These are phyloP conservation scores for Pecten maximus DNA, from an alignment of 2,888 invertebrate species.

Conservation along the genomic window DNA sequence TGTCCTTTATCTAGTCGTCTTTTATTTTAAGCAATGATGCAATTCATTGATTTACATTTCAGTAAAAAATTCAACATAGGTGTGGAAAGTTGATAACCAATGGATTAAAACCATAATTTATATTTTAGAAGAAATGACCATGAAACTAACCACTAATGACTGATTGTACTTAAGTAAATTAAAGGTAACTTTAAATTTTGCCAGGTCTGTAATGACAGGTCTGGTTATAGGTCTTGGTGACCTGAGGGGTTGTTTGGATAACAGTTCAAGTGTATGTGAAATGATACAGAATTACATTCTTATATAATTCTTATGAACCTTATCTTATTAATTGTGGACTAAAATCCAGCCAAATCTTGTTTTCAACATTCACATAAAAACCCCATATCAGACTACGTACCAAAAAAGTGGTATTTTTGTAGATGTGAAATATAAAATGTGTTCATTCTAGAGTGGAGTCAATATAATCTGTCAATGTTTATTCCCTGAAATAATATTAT, in stretches of 20 bases:
- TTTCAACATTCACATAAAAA: slow-evolving; percentile 26
- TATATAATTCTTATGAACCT: neutral
- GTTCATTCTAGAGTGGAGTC: neutral
- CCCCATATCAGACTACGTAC: neutral
- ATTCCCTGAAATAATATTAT: neutral
- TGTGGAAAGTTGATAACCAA: too few species aligned
- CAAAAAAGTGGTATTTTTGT: neutral
- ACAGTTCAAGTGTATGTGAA: neutral
- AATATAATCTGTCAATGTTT: neutral
- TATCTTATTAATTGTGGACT: neutral
- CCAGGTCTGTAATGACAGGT: too few species aligned
- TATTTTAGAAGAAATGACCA: too few species aligned
- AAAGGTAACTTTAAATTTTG: too few species aligned
- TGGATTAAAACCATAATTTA: too few species aligned
- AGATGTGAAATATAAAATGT: slow-evolving; percentile 7
- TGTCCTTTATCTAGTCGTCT: too few species aligned
- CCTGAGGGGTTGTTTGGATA: neutral
- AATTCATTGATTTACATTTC: too few species aligned
- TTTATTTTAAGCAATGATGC: too few species aligned
- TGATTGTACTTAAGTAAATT: too few species aligned
- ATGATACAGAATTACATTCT: neutral
- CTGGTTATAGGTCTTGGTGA: neutral
- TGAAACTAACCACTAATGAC: too few species aligned
- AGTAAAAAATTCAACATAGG: too few species aligned
- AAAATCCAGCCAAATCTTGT: neutral